Percentiles rank a stretch among this genome's conserved stretches.
These are phyloP conservation scores for Leucoraja erinaceus DNA, from an alignment of 2,113 vertebrate species.

Conservation along the genomic window DNA sequence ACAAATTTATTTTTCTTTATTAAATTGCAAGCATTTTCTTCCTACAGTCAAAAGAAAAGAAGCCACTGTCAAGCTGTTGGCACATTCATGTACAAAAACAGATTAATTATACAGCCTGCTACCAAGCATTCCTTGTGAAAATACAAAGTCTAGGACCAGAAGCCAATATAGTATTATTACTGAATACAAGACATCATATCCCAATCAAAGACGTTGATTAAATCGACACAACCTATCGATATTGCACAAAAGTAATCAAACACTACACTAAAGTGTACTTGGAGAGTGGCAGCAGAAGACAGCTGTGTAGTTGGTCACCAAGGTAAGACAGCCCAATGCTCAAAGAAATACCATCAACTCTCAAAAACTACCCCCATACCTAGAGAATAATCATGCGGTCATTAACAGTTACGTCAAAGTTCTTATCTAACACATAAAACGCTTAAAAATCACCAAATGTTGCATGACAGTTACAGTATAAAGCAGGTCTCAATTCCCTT, in stretches of 20 bases:
- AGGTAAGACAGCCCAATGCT: constrained; percentile 68
- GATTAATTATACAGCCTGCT: constrained; percentile 87
- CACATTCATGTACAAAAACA: constrained; percentile 99
- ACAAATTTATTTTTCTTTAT: constrained; percentile 90
- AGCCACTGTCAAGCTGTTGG: constrained; percentile 98
- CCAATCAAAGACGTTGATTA: constrained; percentile 78
- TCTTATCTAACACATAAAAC: constrained; percentile 82
- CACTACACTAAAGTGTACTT: constrained; percentile 83
- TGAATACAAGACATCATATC: constrained; percentile 69
- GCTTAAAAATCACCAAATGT: constrained; percentile 76
- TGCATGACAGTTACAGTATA: constrained; percentile 84
- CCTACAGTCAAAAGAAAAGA: constrained; percentile 88
- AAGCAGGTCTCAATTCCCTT: constrained; percentile 71
- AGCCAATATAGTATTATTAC: constrained; percentile 69
- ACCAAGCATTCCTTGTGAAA: constrained; percentile 95
- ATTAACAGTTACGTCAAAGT: constrained; percentile 84
- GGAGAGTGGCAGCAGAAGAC: constrained; percentile 74
- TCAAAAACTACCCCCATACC: constrained; percentile 72
- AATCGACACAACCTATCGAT: constrained; percentile 85
- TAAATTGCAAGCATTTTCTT: constrained; percentile 97
- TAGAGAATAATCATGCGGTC: constrained; percentile 97
- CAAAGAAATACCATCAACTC: constrained; percentile 64
- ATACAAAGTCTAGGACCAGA: constrained; percentile 96
- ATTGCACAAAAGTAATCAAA: constrained; percentile 80
- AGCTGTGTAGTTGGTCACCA: constrained; percentile 53